Evolutionary conservation across 2,797 vertebrate genomes (phyloP), one percentile per base, ranked within the genome.

Genomic region (Naso thynnoides): DNA sequence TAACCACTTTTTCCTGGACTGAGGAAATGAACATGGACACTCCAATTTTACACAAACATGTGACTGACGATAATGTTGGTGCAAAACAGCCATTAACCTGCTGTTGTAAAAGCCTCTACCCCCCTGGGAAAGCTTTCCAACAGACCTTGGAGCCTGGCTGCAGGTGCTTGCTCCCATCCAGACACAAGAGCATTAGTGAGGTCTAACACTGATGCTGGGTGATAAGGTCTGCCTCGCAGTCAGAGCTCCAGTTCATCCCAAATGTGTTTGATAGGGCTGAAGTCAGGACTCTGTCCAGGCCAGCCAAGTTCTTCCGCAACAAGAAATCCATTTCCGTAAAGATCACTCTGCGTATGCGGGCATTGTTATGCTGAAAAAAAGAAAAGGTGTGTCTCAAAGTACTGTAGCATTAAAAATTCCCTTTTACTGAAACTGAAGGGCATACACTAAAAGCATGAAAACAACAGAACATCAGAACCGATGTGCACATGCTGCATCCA

Each of bases 161-260:
- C 63, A 26, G 70, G 64, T 72, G 74, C 72, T 80, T 63, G 24
- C 31, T 69, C 49, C 49, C 64, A 54, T 65, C 66, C 79, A 68
- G 72, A 56, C 70, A 33, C 42, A 4, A n/a, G 15, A 79, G 61
- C 72, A 59, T 74, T 55, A 73, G 70, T n/a, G 62, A 62, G 66
- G 57, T 58, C 45, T 61, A 72, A 13, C 45, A 3, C 62, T 65
- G 67, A 63, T 70, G 77, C 5, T 36, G 70, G 53, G 21, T 19
- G 67, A 77, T 79, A 54, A 76, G 67, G 64, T 44, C 52, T 33
- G 59, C 74, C 67, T 67, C 19, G 1, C 63, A 41, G 41, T 60
- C 44, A 49, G 15, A 48, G 60, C 38, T 69, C 76, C 45, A 27
- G 23, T 70, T 67, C 78, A 64, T 44, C 45, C 77, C 24, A 21